These are phyloP conservation scores for Speoplatyrhinus poulsoni DNA, from an alignment of 2,113 vertebrate species.

Conservation along the genomic window DNA sequence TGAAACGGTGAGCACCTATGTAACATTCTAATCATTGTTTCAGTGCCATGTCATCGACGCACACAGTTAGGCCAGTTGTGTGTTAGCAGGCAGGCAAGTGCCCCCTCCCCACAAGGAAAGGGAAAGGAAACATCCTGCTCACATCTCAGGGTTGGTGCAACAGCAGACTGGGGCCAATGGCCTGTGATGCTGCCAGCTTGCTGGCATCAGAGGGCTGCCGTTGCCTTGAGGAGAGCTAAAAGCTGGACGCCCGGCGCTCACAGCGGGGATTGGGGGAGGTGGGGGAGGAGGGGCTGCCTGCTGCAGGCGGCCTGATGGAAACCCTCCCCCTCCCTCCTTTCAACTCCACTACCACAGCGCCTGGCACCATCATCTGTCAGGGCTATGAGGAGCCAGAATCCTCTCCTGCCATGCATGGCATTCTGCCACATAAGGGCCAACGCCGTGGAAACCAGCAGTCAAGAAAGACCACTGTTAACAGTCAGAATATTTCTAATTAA, in stretches of 20 bases:
- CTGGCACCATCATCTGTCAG: conserved; percentile 67
- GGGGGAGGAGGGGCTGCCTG: conserved; percentile 51
- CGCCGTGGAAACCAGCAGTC: not conserved
- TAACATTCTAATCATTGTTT: no score
- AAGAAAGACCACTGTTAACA: no score
- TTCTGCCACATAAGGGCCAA: not conserved
- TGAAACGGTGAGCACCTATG: no score
- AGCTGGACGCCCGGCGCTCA: conserved; percentile 40
- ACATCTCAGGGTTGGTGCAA: not conserved
- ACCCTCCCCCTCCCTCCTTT: conserved; percentile 36
- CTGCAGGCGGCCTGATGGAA: conserved; percentile 73
- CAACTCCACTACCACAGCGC: conserved; percentile 48
- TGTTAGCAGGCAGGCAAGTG: not conserved
- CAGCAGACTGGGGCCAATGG: no score
- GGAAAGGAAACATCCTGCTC: not conserved
- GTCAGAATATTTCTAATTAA: not conserved
- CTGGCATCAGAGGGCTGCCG: not conserved
- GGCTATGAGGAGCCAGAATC: conserved; percentile 49
- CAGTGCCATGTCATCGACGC: no score
- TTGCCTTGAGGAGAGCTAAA: conserved; percentile 16
- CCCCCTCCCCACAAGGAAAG: not conserved
- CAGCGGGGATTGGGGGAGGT: conserved; percentile 33
- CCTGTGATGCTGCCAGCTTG: not conserved
- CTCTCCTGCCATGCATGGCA: no score
- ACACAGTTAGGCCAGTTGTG: not conserved